These are phyloP conservation scores for Pelmatolapia mariae DNA, from an alignment of 2,113 vertebrate species.

Conservation along the genomic window DNA sequence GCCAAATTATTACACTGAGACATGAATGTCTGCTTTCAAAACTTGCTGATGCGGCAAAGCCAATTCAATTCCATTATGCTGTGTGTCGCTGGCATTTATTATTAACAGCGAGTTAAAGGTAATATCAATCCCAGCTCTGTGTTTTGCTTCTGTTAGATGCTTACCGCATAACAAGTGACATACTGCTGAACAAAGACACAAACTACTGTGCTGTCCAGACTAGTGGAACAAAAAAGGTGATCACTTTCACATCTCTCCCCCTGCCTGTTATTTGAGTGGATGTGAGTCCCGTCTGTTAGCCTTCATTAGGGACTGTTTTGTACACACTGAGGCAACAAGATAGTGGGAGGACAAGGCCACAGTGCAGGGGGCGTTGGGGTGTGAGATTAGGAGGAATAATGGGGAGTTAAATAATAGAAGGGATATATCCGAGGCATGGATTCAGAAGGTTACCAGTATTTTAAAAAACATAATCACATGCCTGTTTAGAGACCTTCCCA, in stretches of 20 bases:
- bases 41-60: conserved; percentile 1
- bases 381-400: neutral
- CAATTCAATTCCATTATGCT: neutral
- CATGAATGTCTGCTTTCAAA: neutral
- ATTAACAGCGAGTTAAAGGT: conserved; percentile 27
- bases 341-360: neutral
- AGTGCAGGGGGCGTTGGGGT: neutral
- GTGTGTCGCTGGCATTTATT: conserved; percentile 3
- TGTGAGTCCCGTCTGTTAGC: neutral
- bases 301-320: conserved; percentile 10
- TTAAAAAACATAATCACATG: neutral
- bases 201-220: neutral
- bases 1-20: neutral
- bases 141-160: neutral
- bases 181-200: neutral
- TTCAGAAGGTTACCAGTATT: neutral
- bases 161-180: neutral
- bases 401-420: neutral
- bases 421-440: fast-evolving
- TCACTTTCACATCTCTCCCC: neutral
- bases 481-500: neutral
- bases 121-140: neutral
- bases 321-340: neutral
- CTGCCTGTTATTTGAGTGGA: neutral
- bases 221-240: neutral